phyloP scores from a whole-genome alignment of 1,140 invertebrate species.

The Ptiloglossa arizonensis region DNA sequence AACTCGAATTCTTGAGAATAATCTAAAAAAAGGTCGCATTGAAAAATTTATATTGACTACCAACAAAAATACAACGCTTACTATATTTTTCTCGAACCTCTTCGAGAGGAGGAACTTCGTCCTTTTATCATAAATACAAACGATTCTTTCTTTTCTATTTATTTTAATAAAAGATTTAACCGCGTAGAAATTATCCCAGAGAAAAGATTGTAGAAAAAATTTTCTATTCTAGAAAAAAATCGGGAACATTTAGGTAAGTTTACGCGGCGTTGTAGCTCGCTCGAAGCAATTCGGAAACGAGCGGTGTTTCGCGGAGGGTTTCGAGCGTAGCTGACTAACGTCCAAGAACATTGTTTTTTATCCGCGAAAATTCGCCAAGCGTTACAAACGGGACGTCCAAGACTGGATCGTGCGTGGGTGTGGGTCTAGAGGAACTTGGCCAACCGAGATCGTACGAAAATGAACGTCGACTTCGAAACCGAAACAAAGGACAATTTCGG shows the following conservation, averaged over 20 bases:
- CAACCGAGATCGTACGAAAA: constrained; percentile 9
- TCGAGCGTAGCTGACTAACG: neutral
- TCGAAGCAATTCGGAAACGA: neutral
- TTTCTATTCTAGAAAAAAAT: too few species aligned
- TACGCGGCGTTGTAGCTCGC: neutral
- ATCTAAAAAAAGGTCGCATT: too few species aligned
- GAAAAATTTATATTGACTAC: too few species aligned
- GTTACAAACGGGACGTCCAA: constrained; percentile 19
- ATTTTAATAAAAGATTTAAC: too few species aligned
- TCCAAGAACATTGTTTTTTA: constrained; percentile 3
- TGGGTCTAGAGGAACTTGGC: constrained; percentile 1
- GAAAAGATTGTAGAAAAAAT: too few species aligned
- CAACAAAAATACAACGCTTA: too few species aligned
- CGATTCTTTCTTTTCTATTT: too few species aligned
- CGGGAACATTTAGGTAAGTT: neutral
- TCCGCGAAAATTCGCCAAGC: neutral
- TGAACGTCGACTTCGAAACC: neutral
- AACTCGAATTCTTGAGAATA: too few species aligned
- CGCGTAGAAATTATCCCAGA: too few species aligned
- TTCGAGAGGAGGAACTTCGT: too few species aligned
- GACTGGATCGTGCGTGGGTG: constrained; percentile 33
- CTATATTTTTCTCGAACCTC: too few species aligned
- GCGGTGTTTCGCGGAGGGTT: neutral
- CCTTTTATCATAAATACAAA: too few species aligned
- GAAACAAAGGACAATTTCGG: neutral